Evolutionary conservation across 2,888 invertebrate species (phyloP), one percentile per base, ranked within the genome.

Genomic region (Agrotis segetum): DNA sequence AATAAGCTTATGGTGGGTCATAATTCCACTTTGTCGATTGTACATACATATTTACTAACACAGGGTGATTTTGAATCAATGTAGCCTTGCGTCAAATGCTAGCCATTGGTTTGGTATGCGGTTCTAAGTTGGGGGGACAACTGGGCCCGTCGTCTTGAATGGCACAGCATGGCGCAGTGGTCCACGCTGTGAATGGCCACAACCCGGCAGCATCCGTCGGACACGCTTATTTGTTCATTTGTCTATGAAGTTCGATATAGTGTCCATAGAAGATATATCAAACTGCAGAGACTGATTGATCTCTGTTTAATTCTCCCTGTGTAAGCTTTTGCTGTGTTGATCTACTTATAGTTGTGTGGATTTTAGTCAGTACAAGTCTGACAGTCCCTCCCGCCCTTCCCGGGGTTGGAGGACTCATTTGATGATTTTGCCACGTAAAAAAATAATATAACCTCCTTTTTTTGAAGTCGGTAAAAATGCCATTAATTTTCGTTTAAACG

Each of bases 21-120:
- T n/a, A n/a, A n/a, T n/a, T n/a, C n/a, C n/a, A n/a, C n/a, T n/a
- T n/a, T n/a, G n/a, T n/a, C n/a, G n/a, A n/a, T n/a, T n/a, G n/a
- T n/a, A n/a, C n/a, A 66, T 71, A 71, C 49, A 64, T 67, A 66
- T 68, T 62, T 71, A 52, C 56, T 67, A 62, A 59, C 53, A 56
- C 68, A 34, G 40, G 40, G 63, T 69, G 49, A 70, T 69, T 71
- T 67, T 16, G 59, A 59, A 75, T 64, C 61, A 73, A 69, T 64
- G 66, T 73, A 76, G 61, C 67, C 49, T 73, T 69, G 70, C 59
- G 64, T 89, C 86, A 89, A 92, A 89, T 89, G 85, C 83, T 79
- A 71, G 77, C 79, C 86, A 89, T 91, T 91, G 90, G 90, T 90
- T 90, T 88, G 88, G 88, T 87, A 84, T 85, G 86, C 80, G 79